These are phyloP conservation scores for Aplodontia rufa DNA, from an alignment of 2,113 vertebrate genomes.

Conservation along the genomic window DNA sequence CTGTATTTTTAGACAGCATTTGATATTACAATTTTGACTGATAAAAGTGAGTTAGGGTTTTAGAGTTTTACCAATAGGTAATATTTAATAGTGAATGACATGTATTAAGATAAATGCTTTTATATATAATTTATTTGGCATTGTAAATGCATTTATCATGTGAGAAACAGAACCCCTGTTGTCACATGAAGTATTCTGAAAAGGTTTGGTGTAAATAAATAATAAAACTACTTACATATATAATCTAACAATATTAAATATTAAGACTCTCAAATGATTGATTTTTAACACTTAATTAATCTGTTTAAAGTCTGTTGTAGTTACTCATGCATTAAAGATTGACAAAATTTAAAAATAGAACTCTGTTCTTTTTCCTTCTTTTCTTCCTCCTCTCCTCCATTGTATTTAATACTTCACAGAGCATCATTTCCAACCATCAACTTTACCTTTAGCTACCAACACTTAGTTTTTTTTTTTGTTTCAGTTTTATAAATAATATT, in stretches of 20 bases:
- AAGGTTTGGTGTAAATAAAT: conserved; percentile 91
- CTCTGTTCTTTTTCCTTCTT: conserved; percentile 61
- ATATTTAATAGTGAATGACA: conserved; percentile 91
- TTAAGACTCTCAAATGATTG: conserved; percentile 89
- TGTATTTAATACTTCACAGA: conserved; percentile 63
- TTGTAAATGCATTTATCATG: conserved; percentile 90
- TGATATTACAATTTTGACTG: conserved; percentile 84
- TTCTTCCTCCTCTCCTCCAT: background rate
- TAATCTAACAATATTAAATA: conserved; percentile 92
- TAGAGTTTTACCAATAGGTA: conserved; percentile 85
- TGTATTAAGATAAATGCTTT: conserved; percentile 91
- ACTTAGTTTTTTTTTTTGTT: background rate
- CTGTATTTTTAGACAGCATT: conserved; percentile 83
- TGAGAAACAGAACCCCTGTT: conserved; percentile 87
- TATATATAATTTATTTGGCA: conserved; percentile 91
- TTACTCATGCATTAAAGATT: conserved; percentile 81
- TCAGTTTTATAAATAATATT: background rate
- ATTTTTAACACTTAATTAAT: conserved; percentile 91
- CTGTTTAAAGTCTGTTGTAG: conserved; percentile 84
- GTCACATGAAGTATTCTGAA: conserved; percentile 87
- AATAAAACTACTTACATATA: conserved; percentile 90
- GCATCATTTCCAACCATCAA: background rate
- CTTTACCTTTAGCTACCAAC: background rate
- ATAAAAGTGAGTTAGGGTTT: conserved; percentile 86
- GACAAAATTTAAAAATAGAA: conserved; percentile 77